Evolutionary conservation across 2,888 invertebrate species (phyloP).

Genomic region (Metalampra italica): DNA sequence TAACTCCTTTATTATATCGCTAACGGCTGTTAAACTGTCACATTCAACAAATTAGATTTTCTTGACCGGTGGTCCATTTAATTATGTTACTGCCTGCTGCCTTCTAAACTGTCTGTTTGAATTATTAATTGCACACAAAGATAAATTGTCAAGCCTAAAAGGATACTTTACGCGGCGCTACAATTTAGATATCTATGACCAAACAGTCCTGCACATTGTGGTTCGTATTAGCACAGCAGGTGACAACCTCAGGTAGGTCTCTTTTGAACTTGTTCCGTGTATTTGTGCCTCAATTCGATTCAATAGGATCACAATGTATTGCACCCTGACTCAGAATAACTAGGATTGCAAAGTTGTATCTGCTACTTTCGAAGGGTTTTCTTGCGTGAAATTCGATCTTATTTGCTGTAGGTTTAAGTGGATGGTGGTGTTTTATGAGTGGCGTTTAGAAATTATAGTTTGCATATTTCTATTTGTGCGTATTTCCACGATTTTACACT

Average conservation of each 20-base stretch:
- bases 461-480: slow-evolving; percentile 30
- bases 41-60: neutral
- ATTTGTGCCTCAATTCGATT: slow-evolving; percentile 47
- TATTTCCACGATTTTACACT: slow-evolving; percentile 49
- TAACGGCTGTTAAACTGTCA: too few species aligned
- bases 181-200: slow-evolving; percentile 32
- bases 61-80: neutral
- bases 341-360: slow-evolving; percentile 13
- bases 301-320: slow-evolving; percentile 45
- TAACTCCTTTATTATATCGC: too few species aligned
- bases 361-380: slow-evolving; percentile 2
- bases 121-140: slow-evolving; percentile 11
- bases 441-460: slow-evolving; percentile 11
- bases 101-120: slow-evolving; percentile 12
- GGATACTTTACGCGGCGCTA: slow-evolving; percentile 66
- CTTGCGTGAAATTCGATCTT: slow-evolving; percentile 4
- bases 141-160: slow-evolving; percentile 11
- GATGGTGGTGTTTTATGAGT: neutral
- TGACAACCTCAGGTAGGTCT: slow-evolving; percentile 63
- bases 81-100: neutral
- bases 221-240: slow-evolving; percentile 46
- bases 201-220: slow-evolving; percentile 11
- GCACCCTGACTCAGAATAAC: slow-evolving; percentile 21
- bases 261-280: slow-evolving; percentile 52
- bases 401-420: neutral